Evolutionary conservation across 2,113 vertebrate genomes (phyloP), one percentile per base, ranked within the genome.

Genomic region (Pionites leucogaster): DNA sequence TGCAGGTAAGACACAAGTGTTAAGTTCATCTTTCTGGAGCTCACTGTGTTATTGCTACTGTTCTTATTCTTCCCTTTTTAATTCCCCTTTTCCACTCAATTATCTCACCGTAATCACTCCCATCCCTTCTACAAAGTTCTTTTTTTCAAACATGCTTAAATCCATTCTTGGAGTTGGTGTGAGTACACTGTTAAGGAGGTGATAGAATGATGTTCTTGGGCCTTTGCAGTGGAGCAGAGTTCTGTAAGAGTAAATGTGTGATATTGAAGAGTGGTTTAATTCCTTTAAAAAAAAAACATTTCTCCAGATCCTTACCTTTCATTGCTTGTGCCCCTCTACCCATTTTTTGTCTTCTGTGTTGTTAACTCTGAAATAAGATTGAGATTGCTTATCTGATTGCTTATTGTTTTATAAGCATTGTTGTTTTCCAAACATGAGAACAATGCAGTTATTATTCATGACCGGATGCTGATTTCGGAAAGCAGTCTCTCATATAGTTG

Each of bases 1-100:
- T 94, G 55, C 65, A 95, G 59, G n/a, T 72, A 91, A 92, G 47
- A 96, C 70, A 92, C 53, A 96, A 96, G 87, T 92, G 94, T 22
- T 15, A 44, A 92, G 82, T 92, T 93, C 53, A 79, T 81, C 18
- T 93, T 96, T 95, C 96, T 69, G 77, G 65, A 68, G 47, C 39
- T 88, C 19, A 8, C 10, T 91, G 42, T 82, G 6, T 71, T 95
- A 82, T 71, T 77, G 75, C 17, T 82, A 23, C 49, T 77, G 12
- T 37, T 86, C 8, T 25, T 47, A 25, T 6, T 69, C 20, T 85
- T 83, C 47, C 17, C 6, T 7, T 25, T 41, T 57, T 65, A 11
- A 6, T 2, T 25, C 17, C 17, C 3, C 14, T 46, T 79, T 62
- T 41, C 28, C 15, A 33, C 10, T 53, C 37, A 15, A 9, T 82